Evolutionary conservation across 2,888 invertebrate genomes (phyloP).

Genomic region (Synergus gifuensis): DNA sequence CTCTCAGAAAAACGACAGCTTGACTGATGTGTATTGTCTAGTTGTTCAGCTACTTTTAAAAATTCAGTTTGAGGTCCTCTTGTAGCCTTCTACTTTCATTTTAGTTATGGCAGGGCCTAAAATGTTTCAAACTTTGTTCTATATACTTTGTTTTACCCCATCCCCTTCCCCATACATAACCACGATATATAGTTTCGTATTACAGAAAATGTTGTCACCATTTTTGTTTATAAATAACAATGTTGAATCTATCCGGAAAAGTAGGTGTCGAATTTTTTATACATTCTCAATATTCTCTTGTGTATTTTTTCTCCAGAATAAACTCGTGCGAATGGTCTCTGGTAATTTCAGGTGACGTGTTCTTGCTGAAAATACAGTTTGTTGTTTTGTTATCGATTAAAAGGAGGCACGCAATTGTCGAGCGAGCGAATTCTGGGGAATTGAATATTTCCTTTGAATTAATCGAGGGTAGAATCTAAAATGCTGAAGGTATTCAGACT

Average conservation of each 20-base stretch:
- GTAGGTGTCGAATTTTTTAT: too few species aligned
- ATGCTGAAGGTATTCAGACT: background rate
- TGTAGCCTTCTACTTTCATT: background rate
- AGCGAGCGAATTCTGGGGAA: background rate
- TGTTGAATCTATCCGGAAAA: too few species aligned
- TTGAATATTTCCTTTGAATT: constrained; percentile 67
- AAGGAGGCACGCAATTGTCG: constrained; percentile 19
- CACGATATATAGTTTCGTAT: background rate
- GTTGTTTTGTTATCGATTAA: constrained; percentile 32
- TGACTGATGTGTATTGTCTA: background rate
- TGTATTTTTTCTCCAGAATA: constrained; percentile 5
- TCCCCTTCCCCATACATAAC: too few species aligned
- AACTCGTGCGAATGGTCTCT: constrained; percentile 9
- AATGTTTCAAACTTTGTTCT: too few species aligned
- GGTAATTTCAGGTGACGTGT: constrained; percentile 28
- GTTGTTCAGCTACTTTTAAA: background rate
- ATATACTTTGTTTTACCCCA: background rate
- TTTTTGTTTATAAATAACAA: too few species aligned
- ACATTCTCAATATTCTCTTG: background rate
- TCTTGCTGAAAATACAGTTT: constrained; percentile 32
- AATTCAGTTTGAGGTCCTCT: constrained; percentile 2
- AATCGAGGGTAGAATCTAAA: constrained; percentile 54
- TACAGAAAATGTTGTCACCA: background rate
- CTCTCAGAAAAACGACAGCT: constrained; percentile 10
- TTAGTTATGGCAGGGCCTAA: background rate